Evolutionary conservation across 2,113 vertebrate species (phyloP).

Genomic region (Hymenochirus boettgeri): DNA sequence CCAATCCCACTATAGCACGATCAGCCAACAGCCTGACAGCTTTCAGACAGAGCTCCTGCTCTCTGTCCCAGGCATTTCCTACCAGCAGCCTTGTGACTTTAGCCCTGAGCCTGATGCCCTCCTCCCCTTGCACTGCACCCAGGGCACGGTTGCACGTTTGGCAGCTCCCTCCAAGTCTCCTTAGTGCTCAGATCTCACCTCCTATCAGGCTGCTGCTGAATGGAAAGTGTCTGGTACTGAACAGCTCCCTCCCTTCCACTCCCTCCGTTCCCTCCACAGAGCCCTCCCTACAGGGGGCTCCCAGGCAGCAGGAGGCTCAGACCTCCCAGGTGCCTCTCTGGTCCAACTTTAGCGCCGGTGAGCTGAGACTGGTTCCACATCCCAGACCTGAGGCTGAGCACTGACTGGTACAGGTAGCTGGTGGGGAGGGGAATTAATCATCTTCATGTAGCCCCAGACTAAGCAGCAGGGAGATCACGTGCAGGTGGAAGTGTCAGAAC

Average conservation of each 20-base stretch:
- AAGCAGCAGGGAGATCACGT: too few relatives aligned
- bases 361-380: too few relatives aligned
- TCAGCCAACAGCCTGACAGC: slow-evolving; percentile 92
- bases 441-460: too few relatives aligned
- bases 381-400: too few relatives aligned
- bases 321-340: too few relatives aligned
- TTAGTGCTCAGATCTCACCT: not conserved
- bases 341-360: too few relatives aligned
- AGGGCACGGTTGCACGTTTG: not conserved
- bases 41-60: slow-evolving; percentile 96
- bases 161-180: not conserved
- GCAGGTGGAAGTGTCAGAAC: too few relatives aligned
- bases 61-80: slow-evolving; percentile 97
- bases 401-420: too few relatives aligned
- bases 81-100: slow-evolving; percentile 85
- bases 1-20: slow-evolving; percentile 87
- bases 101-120: slow-evolving; percentile 53
- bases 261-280: too few relatives aligned
- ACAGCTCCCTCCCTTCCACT: slow-evolving; percentile 21
- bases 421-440: too few relatives aligned
- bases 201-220: slow-evolving; percentile 22
- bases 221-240: slow-evolving; percentile 22
- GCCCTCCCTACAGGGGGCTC: slow-evolving; percentile 14
- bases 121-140: slow-evolving; percentile 17
- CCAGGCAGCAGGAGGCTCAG: too few relatives aligned